Evolutionary conservation across 30 jellyfish, hydroid and myxozoan genomes (phyloP).

Genomic region (Phacellophora camtschatica): DNA sequence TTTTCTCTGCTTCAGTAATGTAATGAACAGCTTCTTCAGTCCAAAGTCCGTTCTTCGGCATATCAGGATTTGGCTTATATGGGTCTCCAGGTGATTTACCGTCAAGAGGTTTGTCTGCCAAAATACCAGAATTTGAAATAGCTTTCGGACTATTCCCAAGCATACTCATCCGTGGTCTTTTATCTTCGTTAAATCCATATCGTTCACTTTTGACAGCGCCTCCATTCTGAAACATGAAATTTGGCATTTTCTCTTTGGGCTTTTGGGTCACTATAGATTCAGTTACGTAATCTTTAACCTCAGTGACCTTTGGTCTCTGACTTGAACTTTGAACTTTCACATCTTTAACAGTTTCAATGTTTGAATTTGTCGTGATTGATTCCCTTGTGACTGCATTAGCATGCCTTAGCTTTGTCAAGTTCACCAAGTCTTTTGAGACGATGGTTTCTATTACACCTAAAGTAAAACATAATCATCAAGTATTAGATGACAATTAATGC

Average conservation of each 20-base stretch:
- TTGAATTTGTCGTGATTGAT: neutral
- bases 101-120: neutral
- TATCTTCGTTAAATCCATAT: neutral
- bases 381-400: neutral
- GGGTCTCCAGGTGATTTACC: neutral
- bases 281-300: neutral
- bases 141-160: neutral
- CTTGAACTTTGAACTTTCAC: too few relatives aligned
- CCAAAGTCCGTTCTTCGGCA: conserved; percentile 46
- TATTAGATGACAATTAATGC: too few relatives aligned
- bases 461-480: too few relatives aligned
- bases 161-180: neutral
- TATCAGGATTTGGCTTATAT: conserved; percentile 41
- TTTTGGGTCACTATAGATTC: neutral
- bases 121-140: neutral
- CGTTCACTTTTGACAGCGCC: neutral
- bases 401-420: neutral
- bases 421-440: neutral
- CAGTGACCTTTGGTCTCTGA: neutral
- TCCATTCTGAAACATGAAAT: neutral
- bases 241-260: neutral
- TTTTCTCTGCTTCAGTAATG: neutral
- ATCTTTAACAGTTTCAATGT: neutral
- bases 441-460: conserved; percentile 37
- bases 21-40: conserved; percentile 24